A percentile compares a stretch with the other conserved stretches of the same genome.
Conservation (phyloP, 2,113 vertebrate genomes). For the Antigone vipio region DNA sequence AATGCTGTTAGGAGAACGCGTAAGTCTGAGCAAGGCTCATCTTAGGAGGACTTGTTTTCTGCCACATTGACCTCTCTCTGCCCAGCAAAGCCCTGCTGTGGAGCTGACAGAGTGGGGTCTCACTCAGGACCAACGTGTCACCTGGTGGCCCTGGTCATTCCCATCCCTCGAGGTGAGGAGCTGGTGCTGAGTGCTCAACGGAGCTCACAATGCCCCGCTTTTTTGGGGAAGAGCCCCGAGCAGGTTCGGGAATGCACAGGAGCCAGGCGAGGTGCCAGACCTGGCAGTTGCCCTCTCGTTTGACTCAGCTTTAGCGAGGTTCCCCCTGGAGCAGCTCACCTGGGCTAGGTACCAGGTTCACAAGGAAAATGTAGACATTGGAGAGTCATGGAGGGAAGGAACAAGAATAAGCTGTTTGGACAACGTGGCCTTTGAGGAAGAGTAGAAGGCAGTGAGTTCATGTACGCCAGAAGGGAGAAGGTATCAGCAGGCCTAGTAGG, state of each 20-base stretch:
- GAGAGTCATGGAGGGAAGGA: not conserved
- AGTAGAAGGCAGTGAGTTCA: not conserved
- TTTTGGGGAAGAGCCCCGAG: not conserved
- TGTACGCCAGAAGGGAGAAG: not conserved
- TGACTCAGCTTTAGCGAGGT: not conserved
- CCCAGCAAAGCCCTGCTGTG: not conserved
- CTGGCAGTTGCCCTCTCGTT: not conserved
- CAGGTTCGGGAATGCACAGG: fast-evolving
- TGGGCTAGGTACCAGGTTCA: not conserved
- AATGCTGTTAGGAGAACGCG: fast-evolving
- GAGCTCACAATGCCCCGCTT: not conserved
- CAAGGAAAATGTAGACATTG: not conserved
- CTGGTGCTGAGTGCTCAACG: fast-evolving
- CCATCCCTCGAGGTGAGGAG: not conserved
- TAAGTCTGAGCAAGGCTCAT: not conserved
- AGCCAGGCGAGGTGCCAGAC: not conserved
- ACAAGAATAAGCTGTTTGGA: not conserved
- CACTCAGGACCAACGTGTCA: not conserved
- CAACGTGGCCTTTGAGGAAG: not conserved
- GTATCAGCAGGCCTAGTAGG: not conserved
- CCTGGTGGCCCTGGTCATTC: not conserved
- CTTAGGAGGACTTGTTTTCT: not conserved
- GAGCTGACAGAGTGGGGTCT: not conserved
- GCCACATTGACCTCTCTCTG: not conserved
- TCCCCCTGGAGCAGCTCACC: not conserved